Conservation (phyloP, 2,888 invertebrate genomes). For the Tachina fera region DNA sequence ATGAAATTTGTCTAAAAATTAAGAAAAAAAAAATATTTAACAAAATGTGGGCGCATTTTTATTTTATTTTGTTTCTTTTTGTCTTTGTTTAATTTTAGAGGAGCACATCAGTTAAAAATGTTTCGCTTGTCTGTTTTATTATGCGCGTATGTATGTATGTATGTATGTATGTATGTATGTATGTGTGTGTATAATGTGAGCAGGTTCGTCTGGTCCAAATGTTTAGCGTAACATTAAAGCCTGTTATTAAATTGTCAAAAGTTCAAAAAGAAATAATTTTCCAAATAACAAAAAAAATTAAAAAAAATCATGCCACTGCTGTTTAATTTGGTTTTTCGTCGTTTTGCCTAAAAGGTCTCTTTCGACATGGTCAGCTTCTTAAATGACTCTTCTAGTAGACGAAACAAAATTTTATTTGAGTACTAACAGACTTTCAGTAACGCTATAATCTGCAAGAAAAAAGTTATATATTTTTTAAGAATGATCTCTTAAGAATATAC, state of each 20-base stretch:
- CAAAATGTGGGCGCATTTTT: slow-evolving; percentile 72
- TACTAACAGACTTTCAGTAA: not conserved
- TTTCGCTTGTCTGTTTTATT: slow-evolving; percentile 45
- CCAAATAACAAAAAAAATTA: slow-evolving; percentile 12
- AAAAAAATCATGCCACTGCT: slow-evolving; percentile 72
- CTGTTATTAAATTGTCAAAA: slow-evolving; percentile 83
- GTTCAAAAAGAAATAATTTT: slow-evolving; percentile 77
- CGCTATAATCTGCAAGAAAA: not conserved
- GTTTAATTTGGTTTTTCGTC: slow-evolving; percentile 55
- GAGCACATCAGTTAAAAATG: slow-evolving; percentile 47
- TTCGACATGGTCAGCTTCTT: slow-evolving; percentile 35
- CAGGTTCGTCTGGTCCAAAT: slow-evolving; percentile 51
- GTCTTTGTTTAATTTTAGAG: slow-evolving; percentile 40
- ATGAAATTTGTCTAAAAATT: slow-evolving; percentile 73
- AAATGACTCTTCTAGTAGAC: slow-evolving; percentile 40
- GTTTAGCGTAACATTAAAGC: slow-evolving; percentile 70
- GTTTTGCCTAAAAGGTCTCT: slow-evolving; percentile 7
- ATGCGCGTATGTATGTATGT: not conserved
- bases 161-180: not conserved
- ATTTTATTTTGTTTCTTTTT: slow-evolving; percentile 22
- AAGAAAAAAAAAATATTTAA: slow-evolving; percentile 7
- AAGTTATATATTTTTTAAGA: not conserved
- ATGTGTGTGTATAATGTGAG: not conserved
- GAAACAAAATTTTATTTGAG: not conserved
- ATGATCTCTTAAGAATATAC: too few species aligned